Evolutionary conservation across 2,888 invertebrate species (phyloP).

Genomic region (Ophonus ardosiacus): DNA sequence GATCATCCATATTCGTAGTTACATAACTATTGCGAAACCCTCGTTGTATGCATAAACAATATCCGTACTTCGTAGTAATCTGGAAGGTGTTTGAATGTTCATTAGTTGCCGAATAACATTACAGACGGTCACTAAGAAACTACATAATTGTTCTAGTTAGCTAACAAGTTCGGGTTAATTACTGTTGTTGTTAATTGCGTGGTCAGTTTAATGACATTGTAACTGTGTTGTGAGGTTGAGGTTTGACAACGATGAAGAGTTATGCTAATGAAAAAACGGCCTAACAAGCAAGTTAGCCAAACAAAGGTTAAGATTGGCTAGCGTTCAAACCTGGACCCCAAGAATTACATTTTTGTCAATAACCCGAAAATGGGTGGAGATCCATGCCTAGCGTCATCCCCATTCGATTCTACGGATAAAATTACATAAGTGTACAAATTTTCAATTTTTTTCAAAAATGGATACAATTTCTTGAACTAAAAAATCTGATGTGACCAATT

Average conservation of each 20-base stretch:
- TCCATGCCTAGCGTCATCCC: too few species aligned
- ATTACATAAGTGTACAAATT: too few species aligned
- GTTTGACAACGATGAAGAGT: constrained; percentile 8
- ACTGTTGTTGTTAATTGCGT: constrained; percentile 59
- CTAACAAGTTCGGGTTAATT: constrained; percentile 60
- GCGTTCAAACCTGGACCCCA: too few species aligned
- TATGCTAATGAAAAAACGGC: constrained; percentile 9
- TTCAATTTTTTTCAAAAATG: too few species aligned
- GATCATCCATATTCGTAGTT: background rate
- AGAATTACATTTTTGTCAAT: too few species aligned
- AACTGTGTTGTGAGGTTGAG: constrained; percentile 5
- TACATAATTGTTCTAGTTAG: constrained; percentile 57
- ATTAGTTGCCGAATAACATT: constrained; percentile 56
- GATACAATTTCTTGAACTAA: too few species aligned
- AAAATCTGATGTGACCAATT: too few species aligned
- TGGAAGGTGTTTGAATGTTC: constrained; percentile 57
- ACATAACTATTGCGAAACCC: background rate
- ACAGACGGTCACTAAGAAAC: constrained; percentile 60
- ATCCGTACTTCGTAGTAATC: background rate
- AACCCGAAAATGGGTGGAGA: too few species aligned
- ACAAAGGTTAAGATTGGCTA: too few species aligned
- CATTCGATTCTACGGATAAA: too few species aligned
- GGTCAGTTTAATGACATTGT: constrained; percentile 53
- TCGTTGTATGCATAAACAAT: background rate
- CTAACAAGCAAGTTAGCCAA: too few species aligned